phyloP scores from a whole-genome alignment of 2,888 invertebrate genomes.

The Schrankia costaestrigalis region DNA sequence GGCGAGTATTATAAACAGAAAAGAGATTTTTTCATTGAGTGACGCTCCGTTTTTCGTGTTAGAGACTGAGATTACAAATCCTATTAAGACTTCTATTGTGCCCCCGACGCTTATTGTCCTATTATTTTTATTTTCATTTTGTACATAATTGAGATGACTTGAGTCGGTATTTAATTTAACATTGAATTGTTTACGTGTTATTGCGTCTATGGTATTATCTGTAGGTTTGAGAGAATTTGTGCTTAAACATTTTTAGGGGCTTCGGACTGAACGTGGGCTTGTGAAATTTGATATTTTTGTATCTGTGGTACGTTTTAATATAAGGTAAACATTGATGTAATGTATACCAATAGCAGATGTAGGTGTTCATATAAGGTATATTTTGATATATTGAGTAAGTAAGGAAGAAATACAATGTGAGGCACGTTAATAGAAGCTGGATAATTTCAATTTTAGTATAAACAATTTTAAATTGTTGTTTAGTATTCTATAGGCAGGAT shows the following conservation, averaged over 20 bases:
- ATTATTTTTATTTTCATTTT: conserved; percentile 60
- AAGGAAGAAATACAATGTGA: too few species aligned
- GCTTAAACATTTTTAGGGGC: neutral
- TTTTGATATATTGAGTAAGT: too few species aligned
- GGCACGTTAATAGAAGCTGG: too few species aligned
- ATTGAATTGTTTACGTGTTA: conserved; percentile 53
- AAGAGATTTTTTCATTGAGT: conserved; percentile 63
- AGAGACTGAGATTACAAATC: conserved; percentile 59
- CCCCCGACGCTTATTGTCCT: conserved; percentile 46
- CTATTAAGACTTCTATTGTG: conserved; percentile 59
- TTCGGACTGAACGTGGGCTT: too few species aligned
- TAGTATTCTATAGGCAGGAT: too few species aligned
- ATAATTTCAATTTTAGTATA: too few species aligned
- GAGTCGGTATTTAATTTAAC: conserved; percentile 59
- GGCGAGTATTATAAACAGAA: conserved; percentile 61
- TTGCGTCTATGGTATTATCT: conserved; percentile 46
- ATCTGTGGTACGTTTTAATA: too few species aligned
- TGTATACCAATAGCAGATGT: too few species aligned
- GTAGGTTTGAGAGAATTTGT: neutral
- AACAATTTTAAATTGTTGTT: too few species aligned
- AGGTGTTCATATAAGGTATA: too few species aligned
- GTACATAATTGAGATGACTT: conserved; percentile 66
- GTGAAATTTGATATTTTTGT: too few species aligned
- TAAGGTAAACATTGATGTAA: too few species aligned
- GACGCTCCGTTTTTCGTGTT: conserved; percentile 56